phyloP scores from a whole-genome alignment of 2,113 vertebrate genomes.

The Zosterops borbonicus region DNA sequence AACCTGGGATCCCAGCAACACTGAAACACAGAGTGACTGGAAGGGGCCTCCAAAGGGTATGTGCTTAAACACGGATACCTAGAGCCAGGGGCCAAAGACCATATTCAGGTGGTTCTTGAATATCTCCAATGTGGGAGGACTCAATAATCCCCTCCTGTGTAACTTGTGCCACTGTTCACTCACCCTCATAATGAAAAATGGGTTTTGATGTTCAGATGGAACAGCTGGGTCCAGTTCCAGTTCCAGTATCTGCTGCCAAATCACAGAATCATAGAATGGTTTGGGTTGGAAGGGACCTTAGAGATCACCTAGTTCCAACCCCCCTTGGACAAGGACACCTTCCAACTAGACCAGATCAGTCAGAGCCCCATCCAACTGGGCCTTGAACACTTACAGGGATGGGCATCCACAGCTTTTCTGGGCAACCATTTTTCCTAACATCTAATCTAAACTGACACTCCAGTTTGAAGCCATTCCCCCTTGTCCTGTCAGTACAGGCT shows the following conservation, averaged over 20 bases:
- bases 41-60: not conserved
- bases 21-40: not conserved
- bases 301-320: not conserved
- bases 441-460: not conserved
- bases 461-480: not conserved
- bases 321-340: not conserved
- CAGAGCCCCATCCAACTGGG: not conserved
- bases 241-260: not conserved
- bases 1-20: not conserved
- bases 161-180: not conserved
- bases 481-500: not conserved
- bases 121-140: not conserved
- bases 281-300: not conserved
- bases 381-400: not conserved
- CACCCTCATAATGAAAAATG: not conserved
- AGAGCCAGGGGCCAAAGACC: not conserved
- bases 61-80: not conserved
- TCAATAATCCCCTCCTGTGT: too few relatives aligned
- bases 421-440: not conserved
- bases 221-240: not conserved
- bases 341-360: not conserved
- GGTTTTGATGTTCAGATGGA: not conserved
- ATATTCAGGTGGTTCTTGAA: accelerated
- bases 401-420: not conserved
- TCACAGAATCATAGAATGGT: not conserved